phyloP scores from a whole-genome alignment of 2,888 invertebrate genomes.

The Diarsia brunnea region DNA sequence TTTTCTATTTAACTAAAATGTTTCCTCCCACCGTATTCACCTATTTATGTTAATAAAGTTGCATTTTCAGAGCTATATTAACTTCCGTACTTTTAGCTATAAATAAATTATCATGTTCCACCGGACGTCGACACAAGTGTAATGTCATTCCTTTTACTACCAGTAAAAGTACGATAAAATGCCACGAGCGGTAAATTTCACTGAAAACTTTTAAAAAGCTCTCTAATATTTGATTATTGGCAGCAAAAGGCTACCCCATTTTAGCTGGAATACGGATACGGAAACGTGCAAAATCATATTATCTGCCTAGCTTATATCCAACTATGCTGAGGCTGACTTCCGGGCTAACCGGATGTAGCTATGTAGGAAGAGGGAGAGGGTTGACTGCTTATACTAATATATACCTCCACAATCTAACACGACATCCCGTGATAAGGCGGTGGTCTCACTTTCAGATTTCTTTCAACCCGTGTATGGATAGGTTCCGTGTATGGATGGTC shows the following conservation, averaged over 20 bases:
- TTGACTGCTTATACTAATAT: neutral
- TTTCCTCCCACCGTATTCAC: neutral
- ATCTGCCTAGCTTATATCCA: neutral
- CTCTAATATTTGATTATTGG: slow-evolving; percentile 17
- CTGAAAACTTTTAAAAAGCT: slow-evolving; percentile 18
- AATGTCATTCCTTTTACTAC: slow-evolving; percentile 19
- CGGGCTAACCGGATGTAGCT: neutral
- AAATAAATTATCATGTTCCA: neutral
- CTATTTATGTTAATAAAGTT: neutral
- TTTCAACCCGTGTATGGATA: neutral
- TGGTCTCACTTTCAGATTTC: neutral
- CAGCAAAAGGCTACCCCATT: neutral
- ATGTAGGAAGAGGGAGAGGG: neutral
- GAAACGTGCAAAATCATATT: neutral
- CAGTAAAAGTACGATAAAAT: slow-evolving; percentile 17
- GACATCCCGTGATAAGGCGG: neutral
- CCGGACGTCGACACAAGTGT: slow-evolving; percentile 15
- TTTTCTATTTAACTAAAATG: neutral
- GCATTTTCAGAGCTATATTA: slow-evolving; percentile 3
- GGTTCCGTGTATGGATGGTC: no score
- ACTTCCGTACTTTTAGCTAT: neutral
- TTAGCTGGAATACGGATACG: slow-evolving; percentile 2
- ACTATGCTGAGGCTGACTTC: neutral
- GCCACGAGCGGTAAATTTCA: neutral
- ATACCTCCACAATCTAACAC: neutral